Evolutionary conservation across 2,113 vertebrate genomes (phyloP).

Genomic region (Acinonyx jubatus): DNA sequence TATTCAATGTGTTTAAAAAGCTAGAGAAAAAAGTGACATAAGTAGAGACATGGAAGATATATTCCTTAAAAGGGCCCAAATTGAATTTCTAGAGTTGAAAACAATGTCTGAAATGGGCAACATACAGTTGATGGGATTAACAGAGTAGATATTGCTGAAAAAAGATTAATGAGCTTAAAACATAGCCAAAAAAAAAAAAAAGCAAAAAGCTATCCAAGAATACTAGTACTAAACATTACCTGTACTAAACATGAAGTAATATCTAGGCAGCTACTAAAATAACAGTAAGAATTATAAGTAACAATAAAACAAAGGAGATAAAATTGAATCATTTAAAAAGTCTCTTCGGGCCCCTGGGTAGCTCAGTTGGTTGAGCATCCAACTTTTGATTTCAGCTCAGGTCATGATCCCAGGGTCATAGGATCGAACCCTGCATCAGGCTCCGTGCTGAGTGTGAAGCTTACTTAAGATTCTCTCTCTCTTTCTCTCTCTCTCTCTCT

Average conservation of each 20-base stretch:
- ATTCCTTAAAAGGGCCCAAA: neutral
- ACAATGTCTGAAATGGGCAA: neutral
- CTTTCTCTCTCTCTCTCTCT: neutral
- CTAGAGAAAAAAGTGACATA: neutral
- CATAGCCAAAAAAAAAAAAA: neutral
- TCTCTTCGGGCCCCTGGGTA: neutral
- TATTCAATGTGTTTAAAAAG: neutral
- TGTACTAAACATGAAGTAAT: neutral
- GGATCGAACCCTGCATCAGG: neutral
- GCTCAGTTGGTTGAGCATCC: neutral
- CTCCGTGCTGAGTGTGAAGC: neutral
- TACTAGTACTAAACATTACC: neutral
- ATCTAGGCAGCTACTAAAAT: neutral
- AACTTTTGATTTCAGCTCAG: neutral
- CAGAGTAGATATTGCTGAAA: neutral
- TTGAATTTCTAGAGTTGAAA: neutral
- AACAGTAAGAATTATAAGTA: neutral
- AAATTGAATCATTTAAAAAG: neutral
- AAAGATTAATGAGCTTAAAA: neutral
- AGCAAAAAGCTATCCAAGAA: neutral
- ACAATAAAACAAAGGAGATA: neutral
- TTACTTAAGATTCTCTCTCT: neutral
- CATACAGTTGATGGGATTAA: neutral
- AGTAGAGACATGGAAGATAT: neutral
- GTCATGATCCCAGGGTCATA: neutral